Conservation (phyloP, 2,888 invertebrate species). For the Pyralis farinalis region DNA sequence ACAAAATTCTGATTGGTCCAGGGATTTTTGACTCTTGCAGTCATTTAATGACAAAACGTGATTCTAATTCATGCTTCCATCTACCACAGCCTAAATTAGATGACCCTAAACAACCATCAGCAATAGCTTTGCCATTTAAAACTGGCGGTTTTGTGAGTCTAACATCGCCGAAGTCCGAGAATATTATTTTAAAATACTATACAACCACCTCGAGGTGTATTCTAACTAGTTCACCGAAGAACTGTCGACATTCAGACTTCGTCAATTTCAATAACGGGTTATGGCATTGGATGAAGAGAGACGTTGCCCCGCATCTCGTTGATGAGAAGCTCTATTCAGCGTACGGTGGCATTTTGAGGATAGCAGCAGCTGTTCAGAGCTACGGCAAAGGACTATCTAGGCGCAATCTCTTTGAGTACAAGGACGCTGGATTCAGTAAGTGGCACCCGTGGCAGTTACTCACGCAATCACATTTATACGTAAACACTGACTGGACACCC, state of each 20-base stretch:
- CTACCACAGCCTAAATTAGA: slow-evolving; percentile 57
- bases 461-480: slow-evolving; percentile 38
- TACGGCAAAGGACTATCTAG: slow-evolving; percentile 59
- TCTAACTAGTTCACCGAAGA: slow-evolving; percentile 49
- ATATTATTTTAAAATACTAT: slow-evolving; percentile 60
- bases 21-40: slow-evolving; percentile 53
- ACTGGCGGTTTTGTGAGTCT: slow-evolving; percentile 51
- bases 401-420: slow-evolving; percentile 51
- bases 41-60: slow-evolving; percentile 48
- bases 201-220: slow-evolving; percentile 61
- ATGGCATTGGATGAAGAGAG: slow-evolving; percentile 72
- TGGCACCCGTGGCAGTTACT: slow-evolving; percentile 56
- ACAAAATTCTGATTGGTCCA: slow-evolving; percentile 50
- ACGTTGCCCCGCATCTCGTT: slow-evolving; percentile 58
- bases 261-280: slow-evolving; percentile 64
- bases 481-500: slow-evolving; percentile 54
- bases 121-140: slow-evolving; percentile 60
- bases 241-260: slow-evolving; percentile 62
- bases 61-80: slow-evolving; percentile 57
- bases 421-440: slow-evolving; percentile 25
- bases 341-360: slow-evolving; percentile 59
- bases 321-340: slow-evolving; percentile 65
- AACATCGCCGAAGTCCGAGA: slow-evolving; percentile 47
- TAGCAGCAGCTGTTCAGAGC: slow-evolving; percentile 66
- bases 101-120: slow-evolving; percentile 43